A percentile compares a stretch with the other conserved stretches of the same genome.
Evolutionary conservation across 2,113 vertebrate genomes (phyloP).

Genomic region (Octodon degus): DNA sequence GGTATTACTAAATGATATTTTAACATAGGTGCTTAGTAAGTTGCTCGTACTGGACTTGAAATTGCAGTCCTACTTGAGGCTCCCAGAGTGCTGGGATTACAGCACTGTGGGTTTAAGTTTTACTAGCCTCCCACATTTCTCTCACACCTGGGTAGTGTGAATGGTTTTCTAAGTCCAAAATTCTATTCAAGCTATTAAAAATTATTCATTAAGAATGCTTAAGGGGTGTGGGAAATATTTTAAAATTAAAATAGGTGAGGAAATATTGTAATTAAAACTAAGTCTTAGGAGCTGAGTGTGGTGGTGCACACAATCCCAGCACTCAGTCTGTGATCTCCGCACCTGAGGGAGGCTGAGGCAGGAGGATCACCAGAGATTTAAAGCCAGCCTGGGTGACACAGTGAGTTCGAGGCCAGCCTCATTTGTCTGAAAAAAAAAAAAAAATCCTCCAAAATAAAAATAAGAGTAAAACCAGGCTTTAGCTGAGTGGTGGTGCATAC

Average conservation of each 20-base stretch:
- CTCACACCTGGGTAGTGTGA: background rate
- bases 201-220: background rate
- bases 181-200: conserved; percentile 31
- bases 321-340: background rate
- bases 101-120: background rate
- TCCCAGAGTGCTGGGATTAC: background rate
- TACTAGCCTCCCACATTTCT: background rate
- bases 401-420: background rate
- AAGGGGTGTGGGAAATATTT: background rate
- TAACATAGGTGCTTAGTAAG: background rate
- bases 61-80: background rate
- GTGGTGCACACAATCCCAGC: background rate
- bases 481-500: background rate
- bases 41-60: background rate
- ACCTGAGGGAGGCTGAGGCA: background rate
- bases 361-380: background rate
- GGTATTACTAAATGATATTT: background rate
- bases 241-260: conserved; percentile 31
- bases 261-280: background rate
- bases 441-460: too few relatives aligned
- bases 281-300: background rate
- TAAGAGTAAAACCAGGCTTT: too few relatives aligned
- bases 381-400: background rate
- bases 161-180: background rate
- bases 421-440: background rate